phyloP scores from a whole-genome alignment of 2,797 vertebrate genomes.

The Otolemur crassicaudatus region DNA sequence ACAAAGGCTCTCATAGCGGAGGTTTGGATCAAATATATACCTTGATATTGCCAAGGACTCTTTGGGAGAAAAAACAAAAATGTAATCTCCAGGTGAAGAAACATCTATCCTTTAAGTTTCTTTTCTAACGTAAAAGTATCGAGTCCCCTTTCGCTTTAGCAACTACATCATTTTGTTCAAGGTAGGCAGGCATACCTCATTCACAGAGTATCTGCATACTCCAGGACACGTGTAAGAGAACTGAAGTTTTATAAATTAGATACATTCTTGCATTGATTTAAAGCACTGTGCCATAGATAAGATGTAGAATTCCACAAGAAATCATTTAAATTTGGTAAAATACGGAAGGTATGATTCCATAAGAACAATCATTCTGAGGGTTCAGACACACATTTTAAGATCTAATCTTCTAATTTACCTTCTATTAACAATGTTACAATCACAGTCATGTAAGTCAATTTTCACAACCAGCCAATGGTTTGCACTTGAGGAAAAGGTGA shows the following conservation, averaged over 20 bases:
- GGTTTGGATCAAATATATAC: slow-evolving; percentile 72
- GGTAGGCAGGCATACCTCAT: background rate
- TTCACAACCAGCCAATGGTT: slow-evolving; percentile 28
- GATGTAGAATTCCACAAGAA: background rate
- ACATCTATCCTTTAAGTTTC: background rate
- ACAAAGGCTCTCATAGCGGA: slow-evolving; percentile 65
- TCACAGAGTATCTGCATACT: background rate
- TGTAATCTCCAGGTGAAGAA: slow-evolving; percentile 19
- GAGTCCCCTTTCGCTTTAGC: background rate
- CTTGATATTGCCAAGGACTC: slow-evolving; percentile 56
- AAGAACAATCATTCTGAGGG: background rate
- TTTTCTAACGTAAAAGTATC: slow-evolving; percentile 55
- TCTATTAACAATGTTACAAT: background rate
- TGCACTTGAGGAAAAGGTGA: background rate
- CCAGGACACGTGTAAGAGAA: background rate
- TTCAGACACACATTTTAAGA: background rate
- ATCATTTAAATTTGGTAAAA: background rate
- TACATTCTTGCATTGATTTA: background rate
- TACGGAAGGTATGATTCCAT: background rate
- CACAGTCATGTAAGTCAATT: background rate
- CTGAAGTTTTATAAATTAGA: slow-evolving; percentile 28
- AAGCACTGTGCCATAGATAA: background rate
- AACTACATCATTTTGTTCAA: background rate
- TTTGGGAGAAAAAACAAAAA: background rate
- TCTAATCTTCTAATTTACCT: background rate